Evolutionary conservation across 30 jellyfish, hydroid and myxozoan genomes (phyloP).

Genomic region (Cassiopea andromeda): DNA sequence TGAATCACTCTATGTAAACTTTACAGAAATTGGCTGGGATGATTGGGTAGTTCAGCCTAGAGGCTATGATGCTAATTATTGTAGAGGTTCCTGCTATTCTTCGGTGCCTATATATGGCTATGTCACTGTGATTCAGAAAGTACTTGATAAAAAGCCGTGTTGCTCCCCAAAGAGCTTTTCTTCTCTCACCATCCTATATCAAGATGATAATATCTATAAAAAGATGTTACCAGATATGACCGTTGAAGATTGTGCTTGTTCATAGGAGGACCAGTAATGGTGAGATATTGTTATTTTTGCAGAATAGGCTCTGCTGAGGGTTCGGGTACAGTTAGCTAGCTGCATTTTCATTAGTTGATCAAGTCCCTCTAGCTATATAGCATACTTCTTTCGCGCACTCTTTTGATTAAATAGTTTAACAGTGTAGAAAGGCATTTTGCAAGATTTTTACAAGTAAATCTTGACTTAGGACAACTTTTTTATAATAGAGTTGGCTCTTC

Average conservation of each 20-base stretch:
- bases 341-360: slow-evolving; percentile 16
- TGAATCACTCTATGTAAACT: slow-evolving; percentile 61
- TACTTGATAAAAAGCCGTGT: slow-evolving; percentile 50
- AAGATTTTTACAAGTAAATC: too few species aligned
- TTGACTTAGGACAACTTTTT: too few species aligned
- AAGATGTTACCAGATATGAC: slow-evolving; percentile 66
- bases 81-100: slow-evolving; percentile 74
- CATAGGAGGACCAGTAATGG: slow-evolving; percentile 36
- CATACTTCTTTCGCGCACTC: not conserved
- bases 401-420: not conserved
- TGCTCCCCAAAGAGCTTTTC: slow-evolving; percentile 78
- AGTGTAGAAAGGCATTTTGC: too few species aligned
- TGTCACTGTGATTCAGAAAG: slow-evolving; percentile 61
- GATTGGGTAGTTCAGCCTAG: slow-evolving; percentile 83
- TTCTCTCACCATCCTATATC: slow-evolving; percentile 62
- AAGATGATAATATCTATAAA: slow-evolving; percentile 56
- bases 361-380: not conserved
- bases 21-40: slow-evolving; percentile 80
- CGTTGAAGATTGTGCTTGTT: slow-evolving; percentile 84
- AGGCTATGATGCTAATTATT: slow-evolving; percentile 74
- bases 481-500: too few species aligned
- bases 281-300: slow-evolving; percentile 3
- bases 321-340: slow-evolving; percentile 63
- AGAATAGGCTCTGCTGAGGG: slow-evolving; percentile 34
- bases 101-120: slow-evolving; percentile 81